Evolutionary conservation across 2,797 vertebrate genomes (phyloP).

Genomic region (Cottoperca gobio): DNA sequence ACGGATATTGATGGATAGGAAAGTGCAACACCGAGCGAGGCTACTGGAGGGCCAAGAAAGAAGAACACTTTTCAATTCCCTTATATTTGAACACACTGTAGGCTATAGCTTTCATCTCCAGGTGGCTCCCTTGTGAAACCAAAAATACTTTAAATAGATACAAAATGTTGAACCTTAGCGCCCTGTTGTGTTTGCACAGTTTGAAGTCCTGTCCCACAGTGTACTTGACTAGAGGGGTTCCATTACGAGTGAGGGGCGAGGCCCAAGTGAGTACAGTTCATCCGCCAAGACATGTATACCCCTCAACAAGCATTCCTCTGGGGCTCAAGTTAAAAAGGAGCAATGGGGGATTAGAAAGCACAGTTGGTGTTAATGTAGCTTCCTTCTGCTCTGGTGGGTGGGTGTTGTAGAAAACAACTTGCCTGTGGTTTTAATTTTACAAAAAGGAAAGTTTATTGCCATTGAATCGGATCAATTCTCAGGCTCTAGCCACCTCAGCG

Average conservation of each 20-base stretch:
- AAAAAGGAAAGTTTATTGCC: slow-evolving; percentile 6
- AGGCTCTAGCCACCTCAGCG: slow-evolving; percentile 16
- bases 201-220: slow-evolving; percentile 24
- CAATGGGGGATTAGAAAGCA: slow-evolving; percentile 17
- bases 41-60: slow-evolving; percentile 16
- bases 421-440: slow-evolving; percentile 41
- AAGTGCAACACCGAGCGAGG: slow-evolving; percentile 33
- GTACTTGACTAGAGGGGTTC: slow-evolving; percentile 36
- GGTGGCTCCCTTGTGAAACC: slow-evolving; percentile 35
- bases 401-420: slow-evolving; percentile 28
- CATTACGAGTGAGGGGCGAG: slow-evolving; percentile 27
- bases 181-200: slow-evolving; percentile 48
- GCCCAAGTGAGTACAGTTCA: slow-evolving; percentile 27
- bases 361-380: slow-evolving; percentile 40
- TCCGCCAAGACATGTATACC: slow-evolving; percentile 25
- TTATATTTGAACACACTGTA: slow-evolving; percentile 52
- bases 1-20: slow-evolving; percentile 50
- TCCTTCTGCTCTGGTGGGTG: slow-evolving; percentile 26
- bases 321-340: slow-evolving; percentile 44
- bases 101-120: slow-evolving; percentile 58
- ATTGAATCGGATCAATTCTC: slow-evolving; percentile 31
- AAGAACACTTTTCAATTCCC: slow-evolving; percentile 38
- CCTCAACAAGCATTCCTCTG: slow-evolving; percentile 29
- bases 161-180: slow-evolving; percentile 46
- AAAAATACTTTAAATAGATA: slow-evolving; percentile 50